Evolutionary conservation across 2,797 vertebrate genomes (phyloP).

Genomic region (Poeciliopsis gracilis): DNA sequence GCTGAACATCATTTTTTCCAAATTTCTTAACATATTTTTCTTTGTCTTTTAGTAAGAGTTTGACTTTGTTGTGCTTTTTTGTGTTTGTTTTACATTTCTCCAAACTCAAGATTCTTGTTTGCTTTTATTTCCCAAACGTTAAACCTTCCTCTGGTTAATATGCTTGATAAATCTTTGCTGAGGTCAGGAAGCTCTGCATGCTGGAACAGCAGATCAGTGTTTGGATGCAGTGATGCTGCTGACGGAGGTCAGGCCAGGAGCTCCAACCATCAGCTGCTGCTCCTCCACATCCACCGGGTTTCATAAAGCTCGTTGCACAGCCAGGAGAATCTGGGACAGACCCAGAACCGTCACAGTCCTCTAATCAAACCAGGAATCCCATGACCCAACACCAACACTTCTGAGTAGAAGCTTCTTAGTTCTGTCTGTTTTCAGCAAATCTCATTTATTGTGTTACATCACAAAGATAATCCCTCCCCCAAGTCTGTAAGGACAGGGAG

Average conservation of each 20-base stretch:
- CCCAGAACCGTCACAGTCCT: not conserved
- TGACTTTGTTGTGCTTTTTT: not conserved
- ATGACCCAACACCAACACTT: no score
- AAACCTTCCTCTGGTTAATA: not conserved
- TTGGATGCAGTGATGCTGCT: not conserved
- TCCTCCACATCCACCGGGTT: not conserved
- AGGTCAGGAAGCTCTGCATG: not conserved
- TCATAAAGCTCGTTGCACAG: not conserved
- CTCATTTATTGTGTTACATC: no score
- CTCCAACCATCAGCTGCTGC: not conserved
- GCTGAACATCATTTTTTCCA: not conserved
- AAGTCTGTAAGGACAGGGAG: no score
- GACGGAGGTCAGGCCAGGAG: not conserved
- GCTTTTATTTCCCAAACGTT: not conserved
- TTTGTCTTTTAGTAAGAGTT: not conserved
- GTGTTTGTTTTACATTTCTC: not conserved
- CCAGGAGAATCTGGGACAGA: not conserved
- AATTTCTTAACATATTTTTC: not conserved
- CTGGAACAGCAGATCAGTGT: not conserved
- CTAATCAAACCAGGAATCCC: no score
- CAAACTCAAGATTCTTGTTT: not conserved
- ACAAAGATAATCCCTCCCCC: no score
- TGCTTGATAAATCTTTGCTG: not conserved
- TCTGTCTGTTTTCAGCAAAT: no score
- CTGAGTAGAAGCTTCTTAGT: no score